phyloP scores from a whole-genome alignment of 2,797 vertebrate species.

The Setipinna tenuifilis region DNA sequence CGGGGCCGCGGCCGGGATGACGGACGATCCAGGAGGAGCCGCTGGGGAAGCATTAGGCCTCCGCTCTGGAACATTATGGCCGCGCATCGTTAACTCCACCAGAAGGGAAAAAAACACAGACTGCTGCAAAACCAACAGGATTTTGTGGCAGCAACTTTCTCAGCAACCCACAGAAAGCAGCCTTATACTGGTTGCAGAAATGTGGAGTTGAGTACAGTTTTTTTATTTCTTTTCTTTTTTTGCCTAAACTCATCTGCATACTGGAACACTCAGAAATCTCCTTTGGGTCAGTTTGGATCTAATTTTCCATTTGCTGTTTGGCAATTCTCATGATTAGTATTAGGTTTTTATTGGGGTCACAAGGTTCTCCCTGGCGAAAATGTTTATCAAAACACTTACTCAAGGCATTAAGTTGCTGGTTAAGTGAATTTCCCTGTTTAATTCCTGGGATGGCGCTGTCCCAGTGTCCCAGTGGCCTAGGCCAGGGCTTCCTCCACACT shows the following conservation, averaged over 20 bases:
- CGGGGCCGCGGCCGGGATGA: background rate
- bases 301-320: background rate
- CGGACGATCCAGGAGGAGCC: background rate
- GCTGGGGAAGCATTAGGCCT: background rate
- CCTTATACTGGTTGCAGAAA: background rate
- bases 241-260: background rate
- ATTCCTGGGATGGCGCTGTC: constrained; percentile 18
- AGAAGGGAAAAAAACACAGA: background rate
- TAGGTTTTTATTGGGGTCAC: constrained; percentile 8
- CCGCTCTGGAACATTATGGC: background rate
- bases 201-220: background rate
- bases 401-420: constrained; percentile 1
- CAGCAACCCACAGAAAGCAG: background rate
- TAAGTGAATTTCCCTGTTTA: constrained; percentile 17
- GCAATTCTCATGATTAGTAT: constrained; percentile 3
- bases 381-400: constrained; percentile 26
- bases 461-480: background rate
- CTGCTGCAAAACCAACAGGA: background rate
- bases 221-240: background rate
- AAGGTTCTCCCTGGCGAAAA: constrained; percentile 12
- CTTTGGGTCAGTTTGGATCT: background rate
- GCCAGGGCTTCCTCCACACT: background rate
- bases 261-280: background rate
- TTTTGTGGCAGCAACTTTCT: background rate
- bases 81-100: background rate